Evolutionary conservation across 2,888 invertebrate species (phyloP), one percentile per base, ranked within the genome.

Genomic region (Labia minor): DNA sequence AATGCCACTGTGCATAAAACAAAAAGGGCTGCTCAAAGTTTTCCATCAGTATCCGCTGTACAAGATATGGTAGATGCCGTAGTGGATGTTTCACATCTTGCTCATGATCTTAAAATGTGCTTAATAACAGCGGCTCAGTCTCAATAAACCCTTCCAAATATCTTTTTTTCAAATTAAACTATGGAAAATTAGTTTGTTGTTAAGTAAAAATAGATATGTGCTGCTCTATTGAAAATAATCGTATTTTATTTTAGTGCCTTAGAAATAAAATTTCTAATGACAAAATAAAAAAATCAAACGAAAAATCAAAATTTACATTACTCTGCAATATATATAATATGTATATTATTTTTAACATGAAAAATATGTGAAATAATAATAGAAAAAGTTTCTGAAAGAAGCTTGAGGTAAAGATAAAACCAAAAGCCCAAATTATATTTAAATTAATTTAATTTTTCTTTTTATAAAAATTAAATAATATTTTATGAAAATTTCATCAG

Each of bases 61-160:
- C 92, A 93, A 72, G 91, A 91, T 72, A 95, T 96, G 95, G 92
- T 95, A 4, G 93, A 93, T 75, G 86, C 92, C 3, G 90, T 95
- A 37, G 87, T 92, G 21, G 87, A 88, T 71, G 86, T 96, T 61
- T 93, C 93, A 0, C 88, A 89, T 73, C 82, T 91, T 66, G 93
- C 95, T 10, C 85, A 86, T 72, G 89, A 90, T 73, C 81, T 95
- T 66, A 89, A 92, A 72, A 80, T 86, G 67, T 85, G 85, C 67
- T 80, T 90, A 76, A 83, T 89, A 67, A 85, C 88, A 73, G 86
- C 88, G 8, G 65, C 63, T 20, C 33, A 64, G 16, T 14, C 49
- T 2, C 49, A 64, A 64, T 64, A 64, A 21, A 18, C 21, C 19
- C 19, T 18, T 62, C 62, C 20, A 16, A 62, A 62, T 16, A 2